Evolutionary conservation across 64 coral and sea anemone genomes (phyloP).

Genomic region (Stichodactyla mertensii): DNA sequence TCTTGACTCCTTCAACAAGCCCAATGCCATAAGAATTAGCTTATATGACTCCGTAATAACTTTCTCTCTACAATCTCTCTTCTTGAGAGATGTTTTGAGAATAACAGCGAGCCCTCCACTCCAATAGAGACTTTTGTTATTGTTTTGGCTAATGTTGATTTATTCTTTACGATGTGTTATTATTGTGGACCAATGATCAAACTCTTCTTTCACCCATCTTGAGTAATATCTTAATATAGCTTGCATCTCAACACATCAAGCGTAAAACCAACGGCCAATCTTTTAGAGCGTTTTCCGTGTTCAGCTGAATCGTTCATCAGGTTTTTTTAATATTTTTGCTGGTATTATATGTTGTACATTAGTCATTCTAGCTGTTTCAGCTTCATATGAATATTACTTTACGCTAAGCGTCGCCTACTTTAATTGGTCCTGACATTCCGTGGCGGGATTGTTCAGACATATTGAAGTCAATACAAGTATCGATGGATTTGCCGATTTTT

Average conservation of each 20-base stretch:
- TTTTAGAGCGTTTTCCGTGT: neutral
- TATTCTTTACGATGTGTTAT: neutral
- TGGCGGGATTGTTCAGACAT: neutral
- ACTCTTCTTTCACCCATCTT: neutral
- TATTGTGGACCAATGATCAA: neutral
- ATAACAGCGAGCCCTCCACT: neutral
- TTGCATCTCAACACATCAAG: neutral
- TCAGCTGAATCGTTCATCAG: neutral
- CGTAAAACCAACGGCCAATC: neutral
- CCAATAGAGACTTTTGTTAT: neutral
- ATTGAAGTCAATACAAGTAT: neutral
- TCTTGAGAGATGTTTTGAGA: conserved; percentile 2
- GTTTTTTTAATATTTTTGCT: neutral
- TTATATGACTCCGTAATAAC: neutral
- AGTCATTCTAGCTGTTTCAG: neutral
- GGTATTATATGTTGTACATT: neutral
- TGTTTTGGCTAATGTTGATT: neutral
- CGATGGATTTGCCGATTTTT: neutral
- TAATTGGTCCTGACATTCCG: neutral
- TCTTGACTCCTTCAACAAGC: neutral
- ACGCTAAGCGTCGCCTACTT: neutral
- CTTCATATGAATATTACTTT: neutral
- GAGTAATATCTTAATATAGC: neutral
- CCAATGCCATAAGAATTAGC: neutral
- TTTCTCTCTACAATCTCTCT: neutral